Evolutionary conservation across 1,140 invertebrate species (phyloP).

Genomic region (Mizuhopecten yessoensis): DNA sequence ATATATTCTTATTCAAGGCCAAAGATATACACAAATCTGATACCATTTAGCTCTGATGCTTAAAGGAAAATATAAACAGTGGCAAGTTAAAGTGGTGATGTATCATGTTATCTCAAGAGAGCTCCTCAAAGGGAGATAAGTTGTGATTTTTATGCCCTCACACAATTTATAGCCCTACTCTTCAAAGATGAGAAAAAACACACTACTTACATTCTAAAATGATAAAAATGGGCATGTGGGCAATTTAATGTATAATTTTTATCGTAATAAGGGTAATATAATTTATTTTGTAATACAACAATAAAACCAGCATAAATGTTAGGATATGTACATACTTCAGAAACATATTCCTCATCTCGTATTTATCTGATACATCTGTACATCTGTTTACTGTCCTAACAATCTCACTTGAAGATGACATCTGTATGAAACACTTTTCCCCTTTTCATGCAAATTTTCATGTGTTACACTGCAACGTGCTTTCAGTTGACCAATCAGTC

Average conservation of each 20-base stretch:
- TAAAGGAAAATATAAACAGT: too few relatives aligned
- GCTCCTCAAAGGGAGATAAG: conserved; percentile 31
- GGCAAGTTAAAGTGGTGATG: background rate
- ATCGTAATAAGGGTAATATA: background rate
- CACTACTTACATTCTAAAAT: background rate
- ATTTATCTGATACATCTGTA: too few relatives aligned
- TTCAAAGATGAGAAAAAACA: conserved; percentile 23
- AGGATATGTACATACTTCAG: too few relatives aligned
- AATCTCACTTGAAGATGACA: too few relatives aligned
- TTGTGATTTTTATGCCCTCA: background rate
- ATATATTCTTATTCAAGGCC: background rate
- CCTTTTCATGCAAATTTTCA: too few relatives aligned
- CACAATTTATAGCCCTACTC: background rate
- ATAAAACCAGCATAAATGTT: too few relatives aligned
- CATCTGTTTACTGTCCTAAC: too few relatives aligned
- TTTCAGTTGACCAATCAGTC: too few relatives aligned
- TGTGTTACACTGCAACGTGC: too few relatives aligned
- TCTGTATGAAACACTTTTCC: too few relatives aligned
- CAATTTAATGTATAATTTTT: background rate
- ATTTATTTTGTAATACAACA: background rate
- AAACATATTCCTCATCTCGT: too few relatives aligned
- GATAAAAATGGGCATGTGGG: background rate
- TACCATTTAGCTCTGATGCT: background rate
- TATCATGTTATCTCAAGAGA: background rate
- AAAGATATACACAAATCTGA: background rate